Conservation (phyloP, 2,797 vertebrate genomes). For the Pipistrellus kuhlii region DNA sequence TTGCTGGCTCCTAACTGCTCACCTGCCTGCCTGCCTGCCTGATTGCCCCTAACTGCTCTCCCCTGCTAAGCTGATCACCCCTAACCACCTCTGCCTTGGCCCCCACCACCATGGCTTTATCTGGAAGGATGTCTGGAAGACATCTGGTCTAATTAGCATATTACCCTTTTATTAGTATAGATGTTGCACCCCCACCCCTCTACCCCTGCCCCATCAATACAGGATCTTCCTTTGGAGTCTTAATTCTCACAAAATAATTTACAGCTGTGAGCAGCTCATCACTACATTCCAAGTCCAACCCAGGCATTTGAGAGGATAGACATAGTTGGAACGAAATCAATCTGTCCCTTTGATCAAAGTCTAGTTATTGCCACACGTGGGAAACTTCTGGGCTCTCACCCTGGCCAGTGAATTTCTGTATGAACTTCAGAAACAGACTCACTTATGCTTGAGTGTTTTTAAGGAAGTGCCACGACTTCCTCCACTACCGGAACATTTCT, state of each 20-base stretch:
- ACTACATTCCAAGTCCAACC: not conserved
- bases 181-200: too few species aligned
- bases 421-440: not conserved
- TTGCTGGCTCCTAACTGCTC: too few species aligned
- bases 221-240: not conserved
- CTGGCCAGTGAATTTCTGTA: not conserved
- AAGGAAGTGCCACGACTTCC: not conserved
- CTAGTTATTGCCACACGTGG: not conserved
- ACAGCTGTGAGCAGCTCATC: not conserved
- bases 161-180: too few species aligned
- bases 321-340: not conserved
- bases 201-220: not conserved
- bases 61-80: too few species aligned
- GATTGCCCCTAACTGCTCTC: too few species aligned
- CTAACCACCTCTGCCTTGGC: too few species aligned
- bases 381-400: not conserved
- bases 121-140: too few species aligned
- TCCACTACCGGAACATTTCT: not conserved
- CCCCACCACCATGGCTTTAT: too few species aligned
- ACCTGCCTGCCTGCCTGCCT: too few species aligned
- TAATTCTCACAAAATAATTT: not conserved
- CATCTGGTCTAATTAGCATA: too few species aligned
- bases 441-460: not conserved
- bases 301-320: not conserved
- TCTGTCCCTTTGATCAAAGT: not conserved